phyloP scores from a whole-genome alignment of 2,797 vertebrate species.

The Tadarida brasiliensis region DNA sequence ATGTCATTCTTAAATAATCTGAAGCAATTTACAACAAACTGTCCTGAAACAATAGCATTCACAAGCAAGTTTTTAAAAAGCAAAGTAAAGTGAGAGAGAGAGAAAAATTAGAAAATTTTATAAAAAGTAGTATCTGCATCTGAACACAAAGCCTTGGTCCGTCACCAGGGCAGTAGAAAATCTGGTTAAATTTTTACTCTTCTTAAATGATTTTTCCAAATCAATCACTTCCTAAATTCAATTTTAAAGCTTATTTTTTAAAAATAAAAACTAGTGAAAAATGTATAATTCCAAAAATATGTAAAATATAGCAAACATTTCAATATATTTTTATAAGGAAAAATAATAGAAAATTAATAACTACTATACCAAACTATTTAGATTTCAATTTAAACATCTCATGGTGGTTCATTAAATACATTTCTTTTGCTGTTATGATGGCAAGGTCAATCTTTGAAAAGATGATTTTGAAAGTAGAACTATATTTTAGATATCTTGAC shows the following conservation, averaged over 20 bases:
- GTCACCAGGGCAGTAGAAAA: not conserved
- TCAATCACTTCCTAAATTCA: not conserved
- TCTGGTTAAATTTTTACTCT: not conserved
- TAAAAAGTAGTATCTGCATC: not conserved
- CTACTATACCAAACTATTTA: not conserved
- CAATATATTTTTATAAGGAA: not conserved
- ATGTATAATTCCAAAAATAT: not conserved
- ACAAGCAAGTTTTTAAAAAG: not conserved
- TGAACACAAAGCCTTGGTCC: not conserved
- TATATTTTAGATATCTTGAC: constrained; percentile 63
- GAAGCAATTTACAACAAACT: not conserved
- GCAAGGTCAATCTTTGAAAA: constrained; percentile 10
- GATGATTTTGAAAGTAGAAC: constrained; percentile 6
- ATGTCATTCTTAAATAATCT: not conserved
- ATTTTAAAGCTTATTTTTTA: not conserved
- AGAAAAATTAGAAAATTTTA: not conserved
- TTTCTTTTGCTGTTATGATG: not conserved
- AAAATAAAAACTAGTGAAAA: not conserved
- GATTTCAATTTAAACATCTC: not conserved
- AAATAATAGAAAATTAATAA: not conserved
- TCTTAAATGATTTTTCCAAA: not conserved
- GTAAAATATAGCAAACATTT: not conserved
- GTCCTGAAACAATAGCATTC: not conserved
- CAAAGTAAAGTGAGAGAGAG: not conserved
- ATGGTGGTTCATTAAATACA: not conserved